Base-by-base conservation (phyloP, 2,797 vertebrate genomes). In the Enteromius radiatus region DNA sequence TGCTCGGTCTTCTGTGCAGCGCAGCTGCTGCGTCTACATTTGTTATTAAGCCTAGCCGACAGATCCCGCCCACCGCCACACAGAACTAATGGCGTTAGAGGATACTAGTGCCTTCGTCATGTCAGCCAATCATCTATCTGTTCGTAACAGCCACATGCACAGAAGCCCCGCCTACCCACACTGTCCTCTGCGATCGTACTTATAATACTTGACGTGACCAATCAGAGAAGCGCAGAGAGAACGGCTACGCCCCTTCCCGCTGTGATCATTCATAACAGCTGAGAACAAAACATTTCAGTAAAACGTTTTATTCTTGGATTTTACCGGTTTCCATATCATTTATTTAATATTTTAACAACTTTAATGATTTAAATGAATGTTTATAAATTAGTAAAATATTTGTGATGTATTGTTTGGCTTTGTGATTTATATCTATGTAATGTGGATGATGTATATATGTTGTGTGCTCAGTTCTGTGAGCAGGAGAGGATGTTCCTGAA, bases 1-100 rank as follows among this genome's bases (percentile, higher is more conserved):
- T 19, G 71, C 43, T 63, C 78, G 4, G 10, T 52, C 10, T 45
- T 17, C 33, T 28, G 26, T 68, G 77, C 70, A 8, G 36, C 73
- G 38, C 28, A 23, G 77, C 74, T 28, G 80, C 38, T 23, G 71
- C 64, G 11, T 43, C 59, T 19, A 28, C 38, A 68, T 79, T 52
- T 84, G 84, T 83, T 65, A 83, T 76, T 31, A 79, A 23, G 49
- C 81, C 92, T 83, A 78, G 38, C 87, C 2, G 31, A 45, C 83
- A 71, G 59, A 85, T 80, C 84, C 95, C 89, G 83, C 41, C 76
- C 14, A 15, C 63, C 64, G 78, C 1, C 5, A 3, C 88, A 87
- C 87, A 92, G 95, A 93, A 96, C 95, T 85, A 84, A 19, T 7
- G 9, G 3, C 4, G 76, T 14, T 9, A 28, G 17, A 10, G 1